A percentile compares a stretch with the other conserved stretches of the same genome.
Conservation (phyloP, 2,113 vertebrate species). For the Suricata suricatta region DNA sequence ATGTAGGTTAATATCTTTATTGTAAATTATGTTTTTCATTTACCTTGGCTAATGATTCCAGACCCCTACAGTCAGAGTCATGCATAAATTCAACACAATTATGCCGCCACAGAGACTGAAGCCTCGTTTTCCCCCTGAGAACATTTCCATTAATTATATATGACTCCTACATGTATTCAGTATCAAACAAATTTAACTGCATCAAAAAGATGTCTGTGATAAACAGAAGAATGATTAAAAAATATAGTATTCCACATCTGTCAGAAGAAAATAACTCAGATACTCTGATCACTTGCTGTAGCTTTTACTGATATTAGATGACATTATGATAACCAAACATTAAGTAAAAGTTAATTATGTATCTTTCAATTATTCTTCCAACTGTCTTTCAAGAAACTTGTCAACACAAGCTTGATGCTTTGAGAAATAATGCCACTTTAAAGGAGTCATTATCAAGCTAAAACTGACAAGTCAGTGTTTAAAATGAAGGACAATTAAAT, state of each 20-base stretch:
- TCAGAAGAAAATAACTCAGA: slow-evolving; percentile 59
- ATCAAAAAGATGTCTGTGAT: slow-evolving; percentile 41
- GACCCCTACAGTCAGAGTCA: not conserved
- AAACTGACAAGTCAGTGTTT: slow-evolving; percentile 52
- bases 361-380: slow-evolving; percentile 60
- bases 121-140: not conserved
- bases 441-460: slow-evolving; percentile 52
- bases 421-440: slow-evolving; percentile 57
- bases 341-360: slow-evolving; percentile 60
- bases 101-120: not conserved
- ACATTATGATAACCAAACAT: slow-evolving; percentile 60
- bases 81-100: slow-evolving; percentile 25
- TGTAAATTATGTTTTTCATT: slow-evolving; percentile 52
- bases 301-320: slow-evolving; percentile 65
- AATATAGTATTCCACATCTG: slow-evolving; percentile 16
- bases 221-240: slow-evolving; percentile 50
- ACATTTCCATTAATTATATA: slow-evolving; percentile 42
- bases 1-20: slow-evolving; percentile 42
- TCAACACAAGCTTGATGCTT: slow-evolving; percentile 63
- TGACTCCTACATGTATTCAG: slow-evolving; percentile 35
- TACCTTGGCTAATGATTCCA: slow-evolving; percentile 37
- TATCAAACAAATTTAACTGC: slow-evolving; percentile 40
- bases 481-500: slow-evolving; percentile 64
- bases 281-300: slow-evolving; percentile 8
- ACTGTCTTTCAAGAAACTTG: slow-evolving; percentile 65